Base-by-base conservation (phyloP, 2,113 vertebrate species). In the Noctilio leporinus region DNA sequence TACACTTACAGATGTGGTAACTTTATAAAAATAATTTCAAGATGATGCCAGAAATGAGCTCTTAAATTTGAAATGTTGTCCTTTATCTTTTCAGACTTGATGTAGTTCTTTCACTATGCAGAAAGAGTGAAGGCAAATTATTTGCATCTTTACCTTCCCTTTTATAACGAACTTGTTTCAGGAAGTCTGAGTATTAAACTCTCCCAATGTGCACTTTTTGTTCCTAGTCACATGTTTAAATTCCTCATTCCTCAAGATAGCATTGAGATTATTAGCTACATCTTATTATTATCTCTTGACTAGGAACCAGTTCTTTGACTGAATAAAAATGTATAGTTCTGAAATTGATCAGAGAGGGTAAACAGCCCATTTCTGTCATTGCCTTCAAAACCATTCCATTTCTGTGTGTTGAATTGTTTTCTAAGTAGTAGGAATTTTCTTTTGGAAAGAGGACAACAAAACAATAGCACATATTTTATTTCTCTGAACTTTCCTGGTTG, bases 81-180 rank as follows among this genome's bases (percentile, higher is more conserved):
- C 77, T 80, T 67, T 92, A 64, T 33, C 20, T 6, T 89, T 89
- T 77, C 59, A 67, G 53, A 64, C 5, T 49, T 73, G 26, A 47
- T 77, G 1, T 72, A 77, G 88, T 87, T 57, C 67, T 87, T 95
- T 86, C 70, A 89, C 10, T 43, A 28, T 14, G 47, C 43, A 78
- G 72, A 38, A 78, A 82, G 10, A 10, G 6, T 28, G 2, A n/a
- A 77, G 17, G 49, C 67, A 88, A 80, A 43, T 91, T 87, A 87
- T 96, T 97, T 96, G 90, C 91, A 95, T 95, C 81, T 28, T 0
- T 76, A 75, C n/a, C 62, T 96, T 96, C 93, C 62, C 90, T 91
- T 83, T 59, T 85, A 93, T 77, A 64, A 30, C 67, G 80, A 94
- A 75, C 88, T 97, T 97, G 78, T 94, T 96, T n/a, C 1, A 91